Percentiles rank a stretch among this genome's conserved stretches.
Conservation (phyloP, 2,888 invertebrate species). For the Acanthococcus lagerstroemiae region DNA sequence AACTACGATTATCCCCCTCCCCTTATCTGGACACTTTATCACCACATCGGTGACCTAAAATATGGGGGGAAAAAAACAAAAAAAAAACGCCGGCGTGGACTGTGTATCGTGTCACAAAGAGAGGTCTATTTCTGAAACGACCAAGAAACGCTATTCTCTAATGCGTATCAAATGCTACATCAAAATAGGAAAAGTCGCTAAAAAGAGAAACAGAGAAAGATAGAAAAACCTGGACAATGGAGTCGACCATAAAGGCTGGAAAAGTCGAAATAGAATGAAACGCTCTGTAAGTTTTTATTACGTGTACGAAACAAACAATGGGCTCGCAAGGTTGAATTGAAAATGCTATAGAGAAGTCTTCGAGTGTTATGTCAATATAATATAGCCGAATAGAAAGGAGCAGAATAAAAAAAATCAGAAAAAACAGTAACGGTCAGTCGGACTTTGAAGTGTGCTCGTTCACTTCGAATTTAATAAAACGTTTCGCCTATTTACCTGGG, state of each 20-base stretch:
- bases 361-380: constrained; percentile 7
- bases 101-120: no score
- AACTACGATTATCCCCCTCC: no score
- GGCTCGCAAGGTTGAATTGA: neutral
- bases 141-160: neutral
- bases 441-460: constrained; percentile 5
- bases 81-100: no score
- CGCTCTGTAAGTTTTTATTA: constrained; percentile 5
- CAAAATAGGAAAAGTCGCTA: neutral
- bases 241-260: neutral
- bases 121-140: neutral
- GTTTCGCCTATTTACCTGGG: neutral
- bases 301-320: neutral
- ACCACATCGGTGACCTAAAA: no score
- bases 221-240: neutral
- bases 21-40: no score
- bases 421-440: neutral
- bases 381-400: neutral
- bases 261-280: constrained; percentile 3
- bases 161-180: neutral
- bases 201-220: neutral
- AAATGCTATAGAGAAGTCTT: constrained; percentile 1
- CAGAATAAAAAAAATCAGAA: neutral
- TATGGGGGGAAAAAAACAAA: no score
- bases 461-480: neutral